Base-by-base conservation (phyloP, 1,140 invertebrate genomes). In the Euura saliciscinereae region DNA sequence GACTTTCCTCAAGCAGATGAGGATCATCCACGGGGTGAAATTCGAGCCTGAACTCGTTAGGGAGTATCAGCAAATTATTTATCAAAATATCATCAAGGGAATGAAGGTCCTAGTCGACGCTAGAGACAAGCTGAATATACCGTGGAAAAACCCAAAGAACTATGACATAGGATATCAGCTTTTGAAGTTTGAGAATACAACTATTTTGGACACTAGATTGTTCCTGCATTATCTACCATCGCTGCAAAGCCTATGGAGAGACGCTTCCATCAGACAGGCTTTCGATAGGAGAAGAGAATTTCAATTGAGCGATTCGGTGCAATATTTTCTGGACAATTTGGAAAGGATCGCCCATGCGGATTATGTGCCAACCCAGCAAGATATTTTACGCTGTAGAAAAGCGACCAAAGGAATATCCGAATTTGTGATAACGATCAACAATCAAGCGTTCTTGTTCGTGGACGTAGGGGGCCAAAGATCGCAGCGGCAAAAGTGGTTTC, bases 1-100 rank as follows among this genome's bases (percentile, higher is more conserved):
- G 78, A 99, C 98, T 80, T 98, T 99, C 89, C 91, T 99, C 73
- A 99, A 99, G 90, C 98, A 99, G 91, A 99, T 99, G 98, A 93
- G 95, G 84, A 99, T 99, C 83, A 99, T 99, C 85, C 97, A 99
- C 86, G 96, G 96, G 76, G 91, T 97, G 75, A 95, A 96, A 84
- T 99, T 98, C 83, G 95, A 98, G 86, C 93, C 95, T 75, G 95
- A 96, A 82, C 87, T 94, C 77, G 89, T 98, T 75, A 92, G 92
- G 77, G 96, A 98, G 82, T 98, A 94, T 85, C 94, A 95, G 86
- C 91, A 93, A 86, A 92, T 95, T 76, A 96, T 98, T 86, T 98
- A 97, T 87, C 94, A 96, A 88, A 98, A 98, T 88, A 93, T 98
- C 82, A 91, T 98, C 74, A 94, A 94, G 88, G 97, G 97, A 77